Evolutionary conservation across 2,113 vertebrate species (phyloP), one percentile per base, ranked within the genome.

Genomic region (Odocoileus virginianus): DNA sequence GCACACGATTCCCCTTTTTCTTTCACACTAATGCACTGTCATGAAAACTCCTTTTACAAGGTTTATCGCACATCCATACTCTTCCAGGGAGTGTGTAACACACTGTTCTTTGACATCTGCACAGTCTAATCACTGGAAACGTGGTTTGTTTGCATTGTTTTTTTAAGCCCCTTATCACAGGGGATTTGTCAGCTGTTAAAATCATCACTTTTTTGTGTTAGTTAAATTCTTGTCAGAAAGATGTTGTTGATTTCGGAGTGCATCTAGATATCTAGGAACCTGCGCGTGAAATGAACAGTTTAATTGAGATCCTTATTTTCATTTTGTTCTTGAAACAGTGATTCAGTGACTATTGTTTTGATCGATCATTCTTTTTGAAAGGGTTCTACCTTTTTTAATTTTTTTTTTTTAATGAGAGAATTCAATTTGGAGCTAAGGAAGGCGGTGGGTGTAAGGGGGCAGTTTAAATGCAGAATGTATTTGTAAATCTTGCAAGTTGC

Each of bases 111-210:
- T 94, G 52, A 86, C 67, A 98, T 94, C 93, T 58, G 85, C 92
- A 27, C 33, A 60, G 90, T 27, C 54, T 92, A 40, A 95, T 96
- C 71, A 88, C 87, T 91, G 27, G 82, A 60, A 97, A 92, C 94
- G 47, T 91, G 58, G 91, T 82, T 95, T 87, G 90, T 84, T 83
- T 85, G 40, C 83, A 58, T 95, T 96, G 76, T 11, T 87, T 40
- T 58, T 58, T 79, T 82, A 87, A 98, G 57, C 1, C 47, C 33
- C 52, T 88, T 94, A 6, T 97, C 95, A 79, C 23, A 92, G 86
- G 97, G 94, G n/a, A 95, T 90, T 97, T 54, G 45, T 79, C 71
- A 96, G 64, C 91, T 96, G 91, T 95, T 98, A 94, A 95, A 91
- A 43, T 16, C 85, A 40, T 23, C 58, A 87, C 88, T 87, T 94